These are phyloP conservation scores for Orthonyx spaldingii DNA, from an alignment of 2,113 vertebrate species.

Conservation along the genomic window DNA sequence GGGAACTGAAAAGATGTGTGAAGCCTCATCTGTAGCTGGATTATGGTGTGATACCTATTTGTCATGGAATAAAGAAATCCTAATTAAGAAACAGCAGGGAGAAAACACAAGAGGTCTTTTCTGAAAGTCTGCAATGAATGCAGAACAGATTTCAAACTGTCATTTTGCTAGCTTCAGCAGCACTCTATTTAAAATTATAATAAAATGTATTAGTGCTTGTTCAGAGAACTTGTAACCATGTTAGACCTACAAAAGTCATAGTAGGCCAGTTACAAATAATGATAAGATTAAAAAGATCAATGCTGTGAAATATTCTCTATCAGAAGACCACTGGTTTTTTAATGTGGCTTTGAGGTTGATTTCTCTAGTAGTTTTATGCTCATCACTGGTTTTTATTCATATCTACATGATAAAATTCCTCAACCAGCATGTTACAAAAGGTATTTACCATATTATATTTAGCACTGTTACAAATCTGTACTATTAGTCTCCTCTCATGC, in stretches of 20 bases:
- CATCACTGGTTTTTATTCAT: background rate
- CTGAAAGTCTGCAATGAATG: background rate
- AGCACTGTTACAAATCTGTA: background rate
- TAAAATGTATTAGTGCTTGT: slow-evolving; percentile 4
- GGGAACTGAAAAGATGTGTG: background rate
- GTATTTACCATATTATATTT: background rate
- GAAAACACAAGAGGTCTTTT: slow-evolving; percentile 17
- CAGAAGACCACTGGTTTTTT: background rate
- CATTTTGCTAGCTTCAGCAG: slow-evolving; percentile 21
- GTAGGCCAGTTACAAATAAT: background rate
- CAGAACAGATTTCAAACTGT: background rate
- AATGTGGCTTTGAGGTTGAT: background rate
- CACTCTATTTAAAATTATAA: slow-evolving; percentile 22
- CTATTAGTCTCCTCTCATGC: background rate
- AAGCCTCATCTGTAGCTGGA: slow-evolving; percentile 20
- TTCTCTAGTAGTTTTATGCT: background rate
- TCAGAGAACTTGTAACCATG: background rate
- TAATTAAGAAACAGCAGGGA: slow-evolving; percentile 39
- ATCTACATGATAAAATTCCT: background rate
- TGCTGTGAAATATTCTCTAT: slow-evolving; percentile 9
- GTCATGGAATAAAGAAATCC: slow-evolving; percentile 8
- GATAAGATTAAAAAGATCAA: background rate
- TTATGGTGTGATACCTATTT: slow-evolving; percentile 32
- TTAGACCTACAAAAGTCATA: background rate
- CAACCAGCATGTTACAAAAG: background rate